Percentiles rank a stretch among this genome's conserved stretches.
phyloP scores from a whole-genome alignment of 2,888 invertebrate species.

The Podotricha telesiphe region DNA sequence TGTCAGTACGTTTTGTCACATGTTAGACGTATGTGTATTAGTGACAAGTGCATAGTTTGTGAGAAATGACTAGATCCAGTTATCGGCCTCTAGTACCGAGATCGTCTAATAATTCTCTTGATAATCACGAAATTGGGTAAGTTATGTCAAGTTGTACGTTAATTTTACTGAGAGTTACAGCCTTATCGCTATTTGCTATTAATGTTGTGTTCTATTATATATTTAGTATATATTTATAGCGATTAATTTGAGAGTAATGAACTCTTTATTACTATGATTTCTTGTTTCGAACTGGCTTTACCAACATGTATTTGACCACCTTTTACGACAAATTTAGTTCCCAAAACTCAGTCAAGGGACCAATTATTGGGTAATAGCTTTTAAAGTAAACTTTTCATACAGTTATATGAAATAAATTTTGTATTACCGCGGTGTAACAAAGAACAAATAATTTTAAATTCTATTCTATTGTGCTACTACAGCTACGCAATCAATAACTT shows the following conservation, averaged over 20 bases:
- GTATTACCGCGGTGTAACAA: not conserved
- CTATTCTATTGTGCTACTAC: not conserved
- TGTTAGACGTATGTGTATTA: slow-evolving; percentile 54
- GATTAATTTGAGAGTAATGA: slow-evolving; percentile 23
- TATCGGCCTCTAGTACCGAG: slow-evolving; percentile 76
- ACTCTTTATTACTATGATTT: slow-evolving; percentile 25
- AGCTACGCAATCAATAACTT: no score
- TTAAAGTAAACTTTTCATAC: not conserved
- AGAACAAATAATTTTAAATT: not conserved
- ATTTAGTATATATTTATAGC: slow-evolving; percentile 9
- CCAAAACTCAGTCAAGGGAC: not conserved
- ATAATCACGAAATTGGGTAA: slow-evolving; percentile 71
- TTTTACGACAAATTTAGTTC: slow-evolving; percentile 7
- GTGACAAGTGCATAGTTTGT: slow-evolving; percentile 37
- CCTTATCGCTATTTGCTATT: not conserved
- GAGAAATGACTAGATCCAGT: slow-evolving; percentile 72
- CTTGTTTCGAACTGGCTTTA: slow-evolving; percentile 21
- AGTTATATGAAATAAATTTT: not conserved
- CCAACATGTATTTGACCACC: slow-evolving; percentile 16
- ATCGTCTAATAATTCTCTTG: slow-evolving; percentile 70
- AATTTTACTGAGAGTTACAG: not conserved
- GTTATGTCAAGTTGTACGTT: slow-evolving; percentile 45
- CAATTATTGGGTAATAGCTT: not conserved
- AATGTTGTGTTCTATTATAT: not conserved
- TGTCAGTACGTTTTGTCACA: slow-evolving; percentile 53